Evolutionary conservation across 1,140 invertebrate genomes (phyloP).

Genomic region (Drosophila mauritiana): DNA sequence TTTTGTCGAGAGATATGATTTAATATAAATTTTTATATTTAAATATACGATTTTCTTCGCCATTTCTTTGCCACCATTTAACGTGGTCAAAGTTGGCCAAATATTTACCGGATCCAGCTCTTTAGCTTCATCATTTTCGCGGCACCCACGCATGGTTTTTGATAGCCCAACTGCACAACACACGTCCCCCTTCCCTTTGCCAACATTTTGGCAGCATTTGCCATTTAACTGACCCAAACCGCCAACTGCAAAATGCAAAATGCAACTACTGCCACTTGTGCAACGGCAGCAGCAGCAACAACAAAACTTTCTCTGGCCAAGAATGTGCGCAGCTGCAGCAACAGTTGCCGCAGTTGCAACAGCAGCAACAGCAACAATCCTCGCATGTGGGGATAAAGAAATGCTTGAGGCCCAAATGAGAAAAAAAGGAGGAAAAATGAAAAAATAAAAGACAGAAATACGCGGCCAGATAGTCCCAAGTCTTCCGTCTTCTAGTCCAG

Average conservation of each 20-base stretch:
- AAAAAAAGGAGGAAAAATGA: neutral
- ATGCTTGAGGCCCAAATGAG: conserved; percentile 39
- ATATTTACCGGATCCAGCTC: conserved; percentile 4
- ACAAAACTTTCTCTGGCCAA: conserved; percentile 79
- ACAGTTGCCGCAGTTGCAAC: conserved; percentile 27
- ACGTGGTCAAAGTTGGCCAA: neutral
- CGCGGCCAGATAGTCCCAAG: conserved; percentile 48
- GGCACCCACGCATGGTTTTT: conserved; percentile 29
- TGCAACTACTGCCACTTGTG: conserved; percentile 67
- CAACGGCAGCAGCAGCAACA: conserved; percentile 45
- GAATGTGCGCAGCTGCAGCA: conserved; percentile 79
- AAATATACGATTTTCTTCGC: neutral
- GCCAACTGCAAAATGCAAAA: conserved; percentile 37
- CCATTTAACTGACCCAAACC: conserved; percentile 69
- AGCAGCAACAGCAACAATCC: conserved; percentile 39
- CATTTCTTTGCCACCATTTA: neutral
- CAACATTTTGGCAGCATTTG: conserved; percentile 37
- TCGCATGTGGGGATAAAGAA: conserved; percentile 40
- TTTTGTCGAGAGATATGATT: too few species aligned
- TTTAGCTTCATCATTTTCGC: conserved; percentile 24
- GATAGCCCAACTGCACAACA: conserved; percentile 5
- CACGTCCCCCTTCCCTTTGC: neutral
- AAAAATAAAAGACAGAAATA: conserved; percentile 27
- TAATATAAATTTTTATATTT: neutral
- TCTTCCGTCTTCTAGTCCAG: conserved; percentile 68